Base-by-base conservation (phyloP, 2,113 vertebrate species). In the Mellivora capensis region DNA sequence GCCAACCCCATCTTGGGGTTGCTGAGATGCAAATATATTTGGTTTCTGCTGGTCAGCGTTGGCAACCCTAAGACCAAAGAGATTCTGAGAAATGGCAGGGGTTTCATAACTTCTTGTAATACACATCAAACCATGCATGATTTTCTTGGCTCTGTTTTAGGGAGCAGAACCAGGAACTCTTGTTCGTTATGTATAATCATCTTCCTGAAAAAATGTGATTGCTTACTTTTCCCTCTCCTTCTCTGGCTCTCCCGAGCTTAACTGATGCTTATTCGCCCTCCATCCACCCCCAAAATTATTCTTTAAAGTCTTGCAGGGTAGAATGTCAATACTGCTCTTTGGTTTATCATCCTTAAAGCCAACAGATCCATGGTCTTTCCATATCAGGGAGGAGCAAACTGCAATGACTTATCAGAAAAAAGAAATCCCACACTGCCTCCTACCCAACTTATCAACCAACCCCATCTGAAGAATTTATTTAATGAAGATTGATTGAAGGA, bases 261-360 rank as follows among this genome's bases (percentile, higher is more conserved):
- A 34, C 17, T 21, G 31, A 23, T 21, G 6, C 44, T 29, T 8
- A 1, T 31, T 29, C 3, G 12, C 9, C 17, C 1, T 37, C 3
- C 17, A 3, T 8, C 5, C 1, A 0, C 15, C 12, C 29, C 39
- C 15, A 1, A 82, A 64, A 64, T 18, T 6, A n/a, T 0, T 39
- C 23, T 76, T 44, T 54, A 10, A 34, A 52, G 25, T 72, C 27
- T 69, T 9, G 10, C n/a, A 34, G 5, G 3, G 10, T 0, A 7
- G 14, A 4, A 6, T 39, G 10, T n/a, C 4, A 18, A 8, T 25
- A 31, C 25, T 1, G 25, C 31, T n/a, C 44, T 47, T 7, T 69
- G 84, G 80, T 71, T 25, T 34, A 15, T 9, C 17, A 37, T 27
- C 34, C n/a, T 82, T 61, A 31, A 31, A 7, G 52, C 5, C 3